Evolutionary conservation across 2,888 invertebrate species (phyloP), one percentile per base, ranked within the genome.

Genomic region (Dioctria linearis): DNA sequence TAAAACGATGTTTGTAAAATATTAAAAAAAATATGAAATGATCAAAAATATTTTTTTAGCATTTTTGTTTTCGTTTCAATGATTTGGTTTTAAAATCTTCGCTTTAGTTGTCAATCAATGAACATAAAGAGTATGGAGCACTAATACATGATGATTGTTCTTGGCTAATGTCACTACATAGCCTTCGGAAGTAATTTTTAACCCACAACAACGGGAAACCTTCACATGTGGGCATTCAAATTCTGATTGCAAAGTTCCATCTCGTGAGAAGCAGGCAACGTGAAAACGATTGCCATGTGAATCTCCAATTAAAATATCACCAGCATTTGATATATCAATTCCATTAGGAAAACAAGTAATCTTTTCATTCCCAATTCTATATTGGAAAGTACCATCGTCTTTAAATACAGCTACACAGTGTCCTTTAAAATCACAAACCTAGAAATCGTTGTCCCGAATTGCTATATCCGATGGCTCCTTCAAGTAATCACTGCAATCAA

Each of bases 281-380:
- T 98, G 98, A 89, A 98, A 98, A 86, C 98, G 94, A 91, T 98
- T 98, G 67, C 98, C 98, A 89, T 98, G 98, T 76, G 97, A 98
- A 90, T 98, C 98, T 13, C 98, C 98, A 85, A 98, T 96, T 83
- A 98, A 92, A 82, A 98, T 96, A 89, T 98, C 98, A 63, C 98
- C 98, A 75, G 96, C 97, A 89, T 98, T 98, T 78, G 97, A 97
- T 87, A 98, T 97, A 90, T 98, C 98, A 87, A 98, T 98, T 84
- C 98, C 98, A 89, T 98, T 98, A 5, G 98, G 98, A 90, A 97
- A 98, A 90, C 97, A 97, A 86, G 98, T 98, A 85, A 98, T 93
- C 88, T 94, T 96, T 90, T 98, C 97, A 90, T 95, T 95, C 84
- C 98, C 98, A 88, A 98, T 98, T 85, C 97, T 94, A 84, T 98